Evolutionary conservation across 2,888 invertebrate species (phyloP).

Genomic region (Trichopoda pennipes): DNA sequence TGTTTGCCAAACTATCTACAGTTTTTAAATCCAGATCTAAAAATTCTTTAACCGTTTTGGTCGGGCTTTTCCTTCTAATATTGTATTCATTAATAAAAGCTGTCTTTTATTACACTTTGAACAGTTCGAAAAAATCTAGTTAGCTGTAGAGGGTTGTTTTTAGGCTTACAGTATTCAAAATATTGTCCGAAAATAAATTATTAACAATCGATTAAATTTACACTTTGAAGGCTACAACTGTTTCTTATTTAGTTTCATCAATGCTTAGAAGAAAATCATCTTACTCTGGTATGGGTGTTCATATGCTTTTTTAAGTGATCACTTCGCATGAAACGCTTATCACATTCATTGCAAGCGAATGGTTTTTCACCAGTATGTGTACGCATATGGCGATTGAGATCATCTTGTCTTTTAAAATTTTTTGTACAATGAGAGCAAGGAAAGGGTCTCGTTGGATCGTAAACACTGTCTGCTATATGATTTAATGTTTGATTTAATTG

Average conservation of each 20-base stretch:
- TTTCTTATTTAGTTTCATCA: slow-evolving; percentile 1
- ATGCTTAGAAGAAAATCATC: slow-evolving; percentile 54
- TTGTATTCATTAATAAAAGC: no score
- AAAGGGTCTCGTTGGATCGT: slow-evolving; percentile 74
- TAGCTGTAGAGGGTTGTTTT: no score
- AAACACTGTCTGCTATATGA: slow-evolving; percentile 16
- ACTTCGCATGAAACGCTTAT: slow-evolving; percentile 76
- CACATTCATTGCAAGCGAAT: slow-evolving; percentile 75
- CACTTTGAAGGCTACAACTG: background rate
- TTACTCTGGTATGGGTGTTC: slow-evolving; percentile 75
- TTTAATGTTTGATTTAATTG: slow-evolving; percentile 1
- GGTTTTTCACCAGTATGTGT: slow-evolving; percentile 79
- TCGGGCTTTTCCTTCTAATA: no score
- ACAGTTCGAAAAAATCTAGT: no score
- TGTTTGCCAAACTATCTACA: no score
- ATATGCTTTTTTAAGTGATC: slow-evolving; percentile 79
- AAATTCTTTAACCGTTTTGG: no score
- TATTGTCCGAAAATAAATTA: no score
- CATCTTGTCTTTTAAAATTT: slow-evolving; percentile 77
- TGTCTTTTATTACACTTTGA: no score
- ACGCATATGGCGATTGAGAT: slow-evolving; percentile 78
- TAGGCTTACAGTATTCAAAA: no score
- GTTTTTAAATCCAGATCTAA: no score
- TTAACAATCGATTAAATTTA: background rate
- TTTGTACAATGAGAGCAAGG: slow-evolving; percentile 75